phyloP scores from a whole-genome alignment of 2,113 vertebrate species.

The Montifringilla adamsi region DNA sequence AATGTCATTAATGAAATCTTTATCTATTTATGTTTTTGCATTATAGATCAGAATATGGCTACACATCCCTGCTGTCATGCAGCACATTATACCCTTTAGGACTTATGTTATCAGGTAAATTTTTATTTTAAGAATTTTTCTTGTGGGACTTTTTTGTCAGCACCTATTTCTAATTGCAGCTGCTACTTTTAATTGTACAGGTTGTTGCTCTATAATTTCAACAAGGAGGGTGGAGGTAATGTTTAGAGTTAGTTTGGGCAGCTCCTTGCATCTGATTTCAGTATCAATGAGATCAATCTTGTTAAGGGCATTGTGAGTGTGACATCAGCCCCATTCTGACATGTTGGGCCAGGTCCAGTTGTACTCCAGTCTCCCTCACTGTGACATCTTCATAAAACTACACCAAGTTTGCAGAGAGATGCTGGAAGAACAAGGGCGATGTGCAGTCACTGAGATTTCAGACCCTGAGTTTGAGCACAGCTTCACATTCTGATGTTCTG shows the following conservation, averaged over 20 bases:
- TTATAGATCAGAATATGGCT: constrained; percentile 98
- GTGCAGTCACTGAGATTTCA: neutral
- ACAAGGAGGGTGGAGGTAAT: neutral
- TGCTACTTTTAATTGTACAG: neutral
- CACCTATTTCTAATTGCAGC: neutral
- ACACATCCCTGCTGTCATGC: constrained; percentile 99
- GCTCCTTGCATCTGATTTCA: neutral
- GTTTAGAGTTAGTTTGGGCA: neutral
- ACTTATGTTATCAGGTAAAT: constrained; percentile 95
- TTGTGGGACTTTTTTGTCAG: neutral
- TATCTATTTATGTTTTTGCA: constrained; percentile 53
- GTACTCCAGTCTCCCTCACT: neutral
- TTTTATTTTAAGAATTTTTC: constrained; percentile 1
- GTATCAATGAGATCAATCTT: neutral
- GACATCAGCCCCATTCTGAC: neutral
- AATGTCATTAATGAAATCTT: constrained; percentile 20
- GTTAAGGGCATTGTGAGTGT: neutral
- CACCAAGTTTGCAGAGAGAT: neutral
- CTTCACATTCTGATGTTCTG: constrained; percentile 14
- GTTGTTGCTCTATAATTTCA: neutral
- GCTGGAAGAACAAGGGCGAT: neutral
- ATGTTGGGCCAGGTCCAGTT: neutral
- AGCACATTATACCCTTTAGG: constrained; percentile 99
- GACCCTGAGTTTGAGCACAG: neutral
- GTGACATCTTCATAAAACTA: neutral